Evolutionary conservation across 2,113 vertebrate genomes (phyloP).

Genomic region (Pomatorhinus ruficollis): DNA sequence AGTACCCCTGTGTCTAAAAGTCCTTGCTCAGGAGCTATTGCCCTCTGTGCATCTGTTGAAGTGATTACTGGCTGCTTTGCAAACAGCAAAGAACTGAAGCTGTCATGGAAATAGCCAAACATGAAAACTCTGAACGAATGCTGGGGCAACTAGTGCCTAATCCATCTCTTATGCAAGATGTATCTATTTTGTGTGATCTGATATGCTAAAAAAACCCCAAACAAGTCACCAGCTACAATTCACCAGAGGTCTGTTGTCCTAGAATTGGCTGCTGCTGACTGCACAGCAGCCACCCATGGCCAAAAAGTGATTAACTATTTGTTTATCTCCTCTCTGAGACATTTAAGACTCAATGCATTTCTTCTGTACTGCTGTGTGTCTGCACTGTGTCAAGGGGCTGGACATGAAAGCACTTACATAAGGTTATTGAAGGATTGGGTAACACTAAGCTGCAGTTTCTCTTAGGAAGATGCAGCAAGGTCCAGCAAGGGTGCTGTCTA

Average conservation of each 20-base stretch:
- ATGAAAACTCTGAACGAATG: background rate
- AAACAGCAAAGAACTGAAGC: background rate
- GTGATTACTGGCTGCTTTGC: background rate
- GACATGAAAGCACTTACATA: background rate
- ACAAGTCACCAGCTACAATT: background rate
- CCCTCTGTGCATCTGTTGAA: background rate
- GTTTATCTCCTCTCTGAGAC: background rate
- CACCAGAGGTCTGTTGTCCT: background rate
- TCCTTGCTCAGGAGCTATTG: background rate
- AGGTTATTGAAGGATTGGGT: background rate
- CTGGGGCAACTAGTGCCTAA: background rate
- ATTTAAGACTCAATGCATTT: background rate
- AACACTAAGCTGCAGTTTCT: background rate
- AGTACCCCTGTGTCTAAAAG: background rate
- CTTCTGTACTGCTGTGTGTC: background rate
- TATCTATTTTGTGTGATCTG: background rate
- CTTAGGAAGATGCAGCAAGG: background rate
- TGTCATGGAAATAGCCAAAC: background rate
- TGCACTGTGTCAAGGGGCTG: background rate
- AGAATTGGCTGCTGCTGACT: background rate
- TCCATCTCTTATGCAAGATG: background rate
- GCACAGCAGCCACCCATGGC: background rate
- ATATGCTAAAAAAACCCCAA: background rate
- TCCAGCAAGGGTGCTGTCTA: background rate
- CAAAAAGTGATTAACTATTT: background rate